Conservation (phyloP, 2,888 invertebrate species). For the Carabus problematicus region DNA sequence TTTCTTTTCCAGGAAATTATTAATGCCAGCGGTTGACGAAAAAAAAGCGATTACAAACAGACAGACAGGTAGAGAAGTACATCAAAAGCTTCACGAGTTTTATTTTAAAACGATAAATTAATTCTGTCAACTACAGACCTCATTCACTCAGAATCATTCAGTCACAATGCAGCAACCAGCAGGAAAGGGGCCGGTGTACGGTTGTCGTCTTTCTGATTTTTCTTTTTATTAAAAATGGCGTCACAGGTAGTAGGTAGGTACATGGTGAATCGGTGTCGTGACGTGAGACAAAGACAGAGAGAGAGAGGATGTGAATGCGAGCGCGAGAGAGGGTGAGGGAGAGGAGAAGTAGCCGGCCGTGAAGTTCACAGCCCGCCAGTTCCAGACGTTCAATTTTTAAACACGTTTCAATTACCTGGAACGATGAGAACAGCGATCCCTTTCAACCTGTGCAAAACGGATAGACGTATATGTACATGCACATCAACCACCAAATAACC, state of each 20-base stretch:
- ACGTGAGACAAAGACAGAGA: slow-evolving; percentile 20
- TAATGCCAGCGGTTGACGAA: too few relatives aligned
- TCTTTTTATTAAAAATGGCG: slow-evolving; percentile 38
- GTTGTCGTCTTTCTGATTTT: background rate
- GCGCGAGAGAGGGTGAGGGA: slow-evolving; percentile 43
- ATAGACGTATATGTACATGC: background rate
- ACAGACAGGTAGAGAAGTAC: slow-evolving; percentile 43
- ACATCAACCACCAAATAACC: too few relatives aligned
- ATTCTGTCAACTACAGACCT: slow-evolving; percentile 49
- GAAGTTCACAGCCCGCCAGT: slow-evolving; percentile 46
- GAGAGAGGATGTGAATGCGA: slow-evolving; percentile 42
- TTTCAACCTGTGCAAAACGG: slow-evolving; percentile 26
- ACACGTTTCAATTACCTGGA: slow-evolving; percentile 42
- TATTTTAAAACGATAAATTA: slow-evolving; percentile 49
- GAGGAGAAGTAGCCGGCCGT: slow-evolving; percentile 32
- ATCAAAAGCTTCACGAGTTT: slow-evolving; percentile 45
- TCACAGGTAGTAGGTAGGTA: slow-evolving; percentile 31
- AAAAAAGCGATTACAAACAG: slow-evolving; percentile 29
- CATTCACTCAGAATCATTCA: background rate
- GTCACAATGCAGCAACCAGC: too few relatives aligned
- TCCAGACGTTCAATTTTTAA: slow-evolving; percentile 48
- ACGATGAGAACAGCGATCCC: slow-evolving; percentile 35
- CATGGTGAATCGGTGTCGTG: slow-evolving; percentile 43
- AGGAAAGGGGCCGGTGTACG: too few relatives aligned
- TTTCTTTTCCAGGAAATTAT: background rate